phyloP scores from a whole-genome alignment of 2,797 vertebrate species.

The Sebastes matsubarae region DNA sequence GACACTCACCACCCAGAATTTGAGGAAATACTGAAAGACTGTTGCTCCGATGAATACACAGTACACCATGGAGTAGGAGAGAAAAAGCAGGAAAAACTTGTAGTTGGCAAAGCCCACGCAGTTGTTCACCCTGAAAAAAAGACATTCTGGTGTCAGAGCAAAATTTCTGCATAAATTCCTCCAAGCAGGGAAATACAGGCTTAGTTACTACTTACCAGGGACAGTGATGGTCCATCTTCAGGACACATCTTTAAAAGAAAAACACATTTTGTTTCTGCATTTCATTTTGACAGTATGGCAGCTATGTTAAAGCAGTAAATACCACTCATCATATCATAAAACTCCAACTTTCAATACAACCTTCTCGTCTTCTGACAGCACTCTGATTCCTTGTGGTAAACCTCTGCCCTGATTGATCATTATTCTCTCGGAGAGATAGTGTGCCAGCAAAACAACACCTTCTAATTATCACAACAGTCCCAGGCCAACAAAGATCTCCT shows the following conservation, averaged over 20 bases:
- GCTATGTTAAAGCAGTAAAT: background rate
- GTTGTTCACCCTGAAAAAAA: conserved; percentile 93
- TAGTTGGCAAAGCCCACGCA: conserved; percentile 99
- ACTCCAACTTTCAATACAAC: background rate
- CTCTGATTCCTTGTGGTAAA: conserved; percentile 4
- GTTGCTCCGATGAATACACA: conserved; percentile 93
- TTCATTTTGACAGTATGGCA: background rate
- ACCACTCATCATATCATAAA: background rate
- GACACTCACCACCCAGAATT: conserved; percentile 95
- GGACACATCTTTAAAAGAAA: conserved; percentile 86
- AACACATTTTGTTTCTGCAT: background rate
- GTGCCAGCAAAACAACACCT: conserved; percentile 47
- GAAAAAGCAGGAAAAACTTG: conserved; percentile 98
- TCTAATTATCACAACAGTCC: conserved; percentile 60
- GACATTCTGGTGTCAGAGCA: background rate
- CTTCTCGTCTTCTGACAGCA: background rate
- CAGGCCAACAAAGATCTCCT: conserved; percentile 47
- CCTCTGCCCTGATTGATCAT: conserved; percentile 40
- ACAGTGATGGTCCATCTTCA: conserved; percentile 99
- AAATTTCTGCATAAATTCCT: background rate
- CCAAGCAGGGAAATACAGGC: background rate
- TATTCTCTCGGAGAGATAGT: conserved; percentile 10
- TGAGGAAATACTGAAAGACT: conserved; percentile 96
- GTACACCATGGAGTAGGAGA: conserved; percentile 95
- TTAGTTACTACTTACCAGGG: conserved; percentile 87